Evolutionary conservation across 2,797 vertebrate genomes (phyloP), one percentile per base, ranked within the genome.

Genomic region (Rhynchotus rufescens): DNA sequence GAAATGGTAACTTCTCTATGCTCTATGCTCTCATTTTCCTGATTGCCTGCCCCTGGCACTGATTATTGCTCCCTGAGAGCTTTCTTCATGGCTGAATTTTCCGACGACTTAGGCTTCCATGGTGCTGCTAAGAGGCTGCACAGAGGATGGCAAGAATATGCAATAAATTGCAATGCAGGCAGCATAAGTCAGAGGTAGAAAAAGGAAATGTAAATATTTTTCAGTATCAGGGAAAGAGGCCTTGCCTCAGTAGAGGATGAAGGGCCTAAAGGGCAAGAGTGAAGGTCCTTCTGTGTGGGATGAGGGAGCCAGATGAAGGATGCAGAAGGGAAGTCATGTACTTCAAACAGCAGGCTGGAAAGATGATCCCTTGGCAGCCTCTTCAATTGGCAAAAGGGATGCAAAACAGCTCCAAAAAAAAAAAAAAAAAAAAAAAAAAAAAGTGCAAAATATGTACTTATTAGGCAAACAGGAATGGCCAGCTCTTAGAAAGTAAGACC

Each of bases 1-100:
- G 51, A 86, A 93, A 84, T 56, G 5, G 51, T 3, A 15, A 72
- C n/a, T 84, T 94, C 54, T 76, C 52, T 84, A 25, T 44, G 59
- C 54, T 76, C 52, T 84, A 25, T 44, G 59, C 44, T 11, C 19
- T 79, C 40, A 74, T 83, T 85, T 66, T 2, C 6, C 52, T 78
- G 69, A 75, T 47, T 94, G 38, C 64, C 12, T 69, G 23, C 15
- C 61, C 51, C 30, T 26, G 56, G 54, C 36, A 47, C 76, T 89
- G 51, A 90, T 34, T 77, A 78, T 82, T 92, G 42, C 28, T 90
- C 73, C 57, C 60, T 44, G 44, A 95, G 87, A 86, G 21, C 10
- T 66, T 44, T 84, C 36, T 32, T 86, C 68, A 52, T 60, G 62
- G 32, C 49, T 77, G 59, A 56, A 17, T 78, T 16, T 93, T 86